Percentiles rank a stretch among this genome's conserved stretches.
These are phyloP conservation scores for Hippoglossus stenolepis DNA, from an alignment of 2,113 vertebrate genomes.

Conservation along the genomic window DNA sequence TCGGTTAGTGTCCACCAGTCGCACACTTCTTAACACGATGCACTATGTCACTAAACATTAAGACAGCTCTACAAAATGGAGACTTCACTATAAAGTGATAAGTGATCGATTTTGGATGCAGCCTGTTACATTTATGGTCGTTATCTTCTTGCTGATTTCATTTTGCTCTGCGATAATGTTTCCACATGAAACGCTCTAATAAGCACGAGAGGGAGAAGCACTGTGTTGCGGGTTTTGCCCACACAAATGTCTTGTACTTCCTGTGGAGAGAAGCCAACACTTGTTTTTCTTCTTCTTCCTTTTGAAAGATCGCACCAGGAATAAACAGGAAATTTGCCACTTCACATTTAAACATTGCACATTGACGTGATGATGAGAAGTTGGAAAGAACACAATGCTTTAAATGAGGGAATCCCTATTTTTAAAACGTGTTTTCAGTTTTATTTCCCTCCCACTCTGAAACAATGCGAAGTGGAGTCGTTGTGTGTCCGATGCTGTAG, in stretches of 20 bases:
- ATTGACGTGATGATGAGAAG: background rate
- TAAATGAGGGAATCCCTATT: background rate
- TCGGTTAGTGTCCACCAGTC: no score
- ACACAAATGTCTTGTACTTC: slow-evolving; percentile 10
- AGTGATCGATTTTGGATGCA: no score
- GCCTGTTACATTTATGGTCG: no score
- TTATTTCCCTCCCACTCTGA: background rate
- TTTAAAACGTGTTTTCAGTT: background rate
- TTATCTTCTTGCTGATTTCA: background rate
- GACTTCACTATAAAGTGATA: no score
- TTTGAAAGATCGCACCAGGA: background rate
- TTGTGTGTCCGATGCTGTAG: slow-evolving; percentile 2
- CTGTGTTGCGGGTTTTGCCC: background rate
- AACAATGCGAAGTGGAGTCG: background rate
- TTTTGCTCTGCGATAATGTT: background rate
- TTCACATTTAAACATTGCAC: background rate
- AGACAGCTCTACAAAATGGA: no score
- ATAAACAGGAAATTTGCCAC: background rate
- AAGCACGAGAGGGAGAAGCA: background rate
- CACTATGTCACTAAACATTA: no score
- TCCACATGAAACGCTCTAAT: background rate
- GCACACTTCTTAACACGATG: no score
- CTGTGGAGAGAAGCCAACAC: background rate
- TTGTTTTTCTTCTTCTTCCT: background rate
- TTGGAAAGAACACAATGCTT: background rate